Conservation (phyloP, 2,797 vertebrate genomes). For the Antennarius maculatus region DNA sequence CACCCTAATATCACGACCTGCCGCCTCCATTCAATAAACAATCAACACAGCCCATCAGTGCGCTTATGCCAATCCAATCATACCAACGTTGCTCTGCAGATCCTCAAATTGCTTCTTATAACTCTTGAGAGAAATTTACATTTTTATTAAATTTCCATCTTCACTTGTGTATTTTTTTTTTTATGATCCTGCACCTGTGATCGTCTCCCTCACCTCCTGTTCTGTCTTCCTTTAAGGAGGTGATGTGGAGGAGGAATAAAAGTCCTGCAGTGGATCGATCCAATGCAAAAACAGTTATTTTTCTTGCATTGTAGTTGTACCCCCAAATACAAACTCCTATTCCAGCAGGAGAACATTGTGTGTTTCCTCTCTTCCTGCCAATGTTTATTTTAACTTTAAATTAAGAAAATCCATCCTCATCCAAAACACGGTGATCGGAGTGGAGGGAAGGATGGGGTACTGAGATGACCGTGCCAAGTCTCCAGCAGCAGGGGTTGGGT, state of each 20-base stretch:
- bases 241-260: conserved; percentile 16
- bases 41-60: conserved; percentile 18
- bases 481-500: conserved; percentile 24
- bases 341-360: too few species aligned
- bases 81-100: conserved; percentile 15
- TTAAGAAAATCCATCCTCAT: conserved; percentile 18
- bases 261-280: neutral
- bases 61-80: conserved; percentile 21
- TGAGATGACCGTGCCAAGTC: conserved; percentile 32
- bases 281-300: neutral
- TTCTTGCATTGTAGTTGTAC: too few species aligned
- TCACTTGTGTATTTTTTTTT: conserved; percentile 14
- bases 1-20: conserved; percentile 3
- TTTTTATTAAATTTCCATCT: conserved; percentile 51
- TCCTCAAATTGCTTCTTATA: conserved; percentile 30
- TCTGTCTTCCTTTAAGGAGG: neutral
- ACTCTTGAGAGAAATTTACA: conserved; percentile 44
- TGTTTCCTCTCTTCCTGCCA: too few species aligned
- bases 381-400: too few species aligned
- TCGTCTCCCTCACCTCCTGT: conserved; percentile 5
- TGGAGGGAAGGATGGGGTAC: neutral
- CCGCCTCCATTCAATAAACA: conserved; percentile 34
- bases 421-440: conserved; percentile 12
- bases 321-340: too few species aligned
- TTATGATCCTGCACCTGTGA: conserved; percentile 16